These are phyloP conservation scores for Chrysodeixis includens DNA, from an alignment of 2,888 invertebrate species.

Conservation along the genomic window DNA sequence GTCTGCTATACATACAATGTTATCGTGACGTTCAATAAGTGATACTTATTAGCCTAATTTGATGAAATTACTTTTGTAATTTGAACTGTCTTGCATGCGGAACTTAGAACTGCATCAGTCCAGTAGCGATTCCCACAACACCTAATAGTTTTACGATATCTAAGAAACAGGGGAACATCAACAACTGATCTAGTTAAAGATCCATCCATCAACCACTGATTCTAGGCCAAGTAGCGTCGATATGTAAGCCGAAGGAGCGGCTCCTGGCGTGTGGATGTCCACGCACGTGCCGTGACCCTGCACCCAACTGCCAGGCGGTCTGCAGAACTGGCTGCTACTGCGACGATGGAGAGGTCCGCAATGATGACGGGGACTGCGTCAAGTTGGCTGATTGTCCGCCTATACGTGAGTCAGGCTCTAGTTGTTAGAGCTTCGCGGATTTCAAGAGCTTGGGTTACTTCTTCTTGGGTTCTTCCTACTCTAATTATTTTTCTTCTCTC, in stretches of 20 bases:
- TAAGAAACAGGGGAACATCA: not conserved
- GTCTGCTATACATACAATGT: no score
- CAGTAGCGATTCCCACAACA: no score
- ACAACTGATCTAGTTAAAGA: not conserved
- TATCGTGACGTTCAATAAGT: no score
- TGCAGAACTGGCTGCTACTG: slow-evolving; percentile 78
- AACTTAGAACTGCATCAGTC: no score
- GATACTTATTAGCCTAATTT: no score
- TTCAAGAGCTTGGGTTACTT: not conserved
- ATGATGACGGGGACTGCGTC: slow-evolving; percentile 71
- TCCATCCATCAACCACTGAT: no score
- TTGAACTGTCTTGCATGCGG: no score
- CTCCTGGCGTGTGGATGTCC: slow-evolving; percentile 76
- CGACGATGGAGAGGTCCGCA: slow-evolving; percentile 69
- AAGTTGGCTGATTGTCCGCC: slow-evolving; percentile 73
- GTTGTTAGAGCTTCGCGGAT: not conserved
- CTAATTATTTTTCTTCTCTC: no score
- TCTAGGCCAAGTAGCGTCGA: slow-evolving; percentile 70
- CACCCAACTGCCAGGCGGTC: slow-evolving; percentile 69
- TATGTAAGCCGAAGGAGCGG: slow-evolving; percentile 74
- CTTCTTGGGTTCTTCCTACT: not conserved
- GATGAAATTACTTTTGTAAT: no score
- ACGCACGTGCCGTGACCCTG: slow-evolving; percentile 72
- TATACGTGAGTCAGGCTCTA: slow-evolving; percentile 60
- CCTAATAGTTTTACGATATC: no score